Conservation (phyloP, 1,140 invertebrate species). For the Bombus sibiricus region DNA sequence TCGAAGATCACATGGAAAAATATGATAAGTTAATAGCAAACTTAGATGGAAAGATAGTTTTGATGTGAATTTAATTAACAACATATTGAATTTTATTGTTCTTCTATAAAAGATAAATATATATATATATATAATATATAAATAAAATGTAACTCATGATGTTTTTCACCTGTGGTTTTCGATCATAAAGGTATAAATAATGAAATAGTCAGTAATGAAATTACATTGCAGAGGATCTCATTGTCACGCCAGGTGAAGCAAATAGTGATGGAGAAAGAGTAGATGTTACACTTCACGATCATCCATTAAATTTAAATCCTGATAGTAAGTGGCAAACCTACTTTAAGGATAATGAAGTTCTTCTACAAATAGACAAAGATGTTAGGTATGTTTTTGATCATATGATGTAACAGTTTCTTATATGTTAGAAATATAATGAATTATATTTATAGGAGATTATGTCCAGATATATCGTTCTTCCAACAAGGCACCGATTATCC, state of each 20-base stretch:
- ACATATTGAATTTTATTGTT: no score
- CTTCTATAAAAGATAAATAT: no score
- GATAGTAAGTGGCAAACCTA: constrained; percentile 96
- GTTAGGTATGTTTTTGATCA: constrained; percentile 85
- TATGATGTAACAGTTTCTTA: not conserved
- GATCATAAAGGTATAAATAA: not conserved
- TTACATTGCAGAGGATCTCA: constrained; percentile 88
- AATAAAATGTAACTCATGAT: no score
- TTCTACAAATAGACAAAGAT: constrained; percentile 98
- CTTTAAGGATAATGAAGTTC: constrained; percentile 98
- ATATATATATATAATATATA: no score
- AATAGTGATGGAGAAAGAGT: constrained; percentile 82
- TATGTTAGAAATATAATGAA: constrained; percentile 1
- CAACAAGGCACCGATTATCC: constrained; percentile 96
- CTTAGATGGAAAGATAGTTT: no score
- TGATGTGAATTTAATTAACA: no score
- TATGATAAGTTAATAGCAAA: no score
- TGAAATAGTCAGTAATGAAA: not conserved
- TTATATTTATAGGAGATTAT: constrained; percentile 87
- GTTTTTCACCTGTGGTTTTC: no score
- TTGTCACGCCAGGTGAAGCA: constrained; percentile 88
- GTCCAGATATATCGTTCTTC: constrained; percentile 98
- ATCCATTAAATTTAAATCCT: constrained; percentile 97
- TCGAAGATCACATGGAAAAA: no score
- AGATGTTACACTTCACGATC: constrained; percentile 87